Conservation (phyloP, 2,113 vertebrate species). For the Pollachius pollachius region DNA sequence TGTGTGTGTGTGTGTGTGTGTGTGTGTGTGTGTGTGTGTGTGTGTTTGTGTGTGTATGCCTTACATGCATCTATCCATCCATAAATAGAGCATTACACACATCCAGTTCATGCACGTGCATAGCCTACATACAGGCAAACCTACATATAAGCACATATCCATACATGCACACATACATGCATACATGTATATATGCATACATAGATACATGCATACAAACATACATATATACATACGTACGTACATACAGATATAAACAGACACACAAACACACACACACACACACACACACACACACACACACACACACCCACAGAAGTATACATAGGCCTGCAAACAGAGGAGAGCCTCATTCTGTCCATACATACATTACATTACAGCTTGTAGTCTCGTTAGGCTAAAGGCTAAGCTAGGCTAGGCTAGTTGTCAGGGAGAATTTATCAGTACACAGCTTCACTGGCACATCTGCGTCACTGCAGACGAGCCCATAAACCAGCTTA, state of each 20-base stretch:
- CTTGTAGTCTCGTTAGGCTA: constrained; percentile 24
- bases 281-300: not conserved
- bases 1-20: too few species aligned
- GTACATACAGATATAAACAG: not conserved
- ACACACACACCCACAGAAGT: not conserved
- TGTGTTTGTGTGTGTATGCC: too few species aligned
- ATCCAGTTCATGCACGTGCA: too few species aligned
- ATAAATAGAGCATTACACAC: too few species aligned
- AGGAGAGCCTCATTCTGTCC: not conserved
- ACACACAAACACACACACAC: not conserved
- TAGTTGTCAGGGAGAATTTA: constrained; percentile 62
- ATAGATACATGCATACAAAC: not conserved
- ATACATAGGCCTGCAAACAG: not conserved
- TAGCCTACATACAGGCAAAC: too few species aligned
- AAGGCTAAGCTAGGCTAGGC: constrained; percentile 28
- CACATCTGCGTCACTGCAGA: constrained; percentile 68
- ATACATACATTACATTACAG: not conserved
- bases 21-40: too few species aligned
- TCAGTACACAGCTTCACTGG: constrained; percentile 45
- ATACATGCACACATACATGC: too few species aligned
- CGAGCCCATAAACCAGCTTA: constrained; percentile 74
- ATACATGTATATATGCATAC: not conserved
- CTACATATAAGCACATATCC: too few species aligned
- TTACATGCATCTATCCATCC: too few species aligned
- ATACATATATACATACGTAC: not conserved